Evolutionary conservation across 2,888 invertebrate genomes (phyloP).

Genomic region (Sclerodermus sp.): DNA sequence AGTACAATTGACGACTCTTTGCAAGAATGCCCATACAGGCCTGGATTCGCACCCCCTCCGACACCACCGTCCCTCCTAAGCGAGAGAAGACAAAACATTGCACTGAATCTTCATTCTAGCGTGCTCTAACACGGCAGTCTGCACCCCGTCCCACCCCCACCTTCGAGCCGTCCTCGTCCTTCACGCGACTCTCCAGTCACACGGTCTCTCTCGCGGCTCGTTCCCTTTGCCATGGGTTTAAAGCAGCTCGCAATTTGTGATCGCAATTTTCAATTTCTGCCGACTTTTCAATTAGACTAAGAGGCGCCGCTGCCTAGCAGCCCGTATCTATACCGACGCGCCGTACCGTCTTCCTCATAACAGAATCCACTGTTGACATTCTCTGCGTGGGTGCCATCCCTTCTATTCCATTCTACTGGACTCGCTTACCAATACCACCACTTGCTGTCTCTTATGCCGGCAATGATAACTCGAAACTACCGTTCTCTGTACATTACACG

Average conservation of each 20-base stretch:
- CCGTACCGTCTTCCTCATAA: slow-evolving; percentile 32
- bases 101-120: slow-evolving; percentile 54
- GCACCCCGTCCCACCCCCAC: slow-evolving; percentile 15
- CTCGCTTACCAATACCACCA: slow-evolving; percentile 4
- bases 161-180: slow-evolving; percentile 18
- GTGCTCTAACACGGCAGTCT: slow-evolving; percentile 42
- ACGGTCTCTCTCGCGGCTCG: slow-evolving; percentile 14
- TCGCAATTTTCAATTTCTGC: slow-evolving; percentile 58
- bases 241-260: slow-evolving; percentile 58
- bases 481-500: too few relatives aligned
- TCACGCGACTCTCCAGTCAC: slow-evolving; percentile 8
- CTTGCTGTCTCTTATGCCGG: slow-evolving; percentile 13
- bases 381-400: neutral
- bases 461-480: slow-evolving; percentile 21
- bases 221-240: slow-evolving; percentile 41
- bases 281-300: slow-evolving; percentile 59
- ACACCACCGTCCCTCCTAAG: slow-evolving; percentile 20
- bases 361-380: neutral
- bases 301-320: slow-evolving; percentile 47
- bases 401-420: slow-evolving; percentile 15
- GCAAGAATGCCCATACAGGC: slow-evolving; percentile 51
- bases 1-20: slow-evolving; percentile 55
- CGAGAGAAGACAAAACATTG: slow-evolving; percentile 47
- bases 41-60: slow-evolving; percentile 38
- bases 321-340: neutral